Percentiles rank a stretch among this genome's conserved stretches.
phyloP scores from a whole-genome alignment of 1,140 invertebrate species.

The Drosophila ohnishii region DNA sequence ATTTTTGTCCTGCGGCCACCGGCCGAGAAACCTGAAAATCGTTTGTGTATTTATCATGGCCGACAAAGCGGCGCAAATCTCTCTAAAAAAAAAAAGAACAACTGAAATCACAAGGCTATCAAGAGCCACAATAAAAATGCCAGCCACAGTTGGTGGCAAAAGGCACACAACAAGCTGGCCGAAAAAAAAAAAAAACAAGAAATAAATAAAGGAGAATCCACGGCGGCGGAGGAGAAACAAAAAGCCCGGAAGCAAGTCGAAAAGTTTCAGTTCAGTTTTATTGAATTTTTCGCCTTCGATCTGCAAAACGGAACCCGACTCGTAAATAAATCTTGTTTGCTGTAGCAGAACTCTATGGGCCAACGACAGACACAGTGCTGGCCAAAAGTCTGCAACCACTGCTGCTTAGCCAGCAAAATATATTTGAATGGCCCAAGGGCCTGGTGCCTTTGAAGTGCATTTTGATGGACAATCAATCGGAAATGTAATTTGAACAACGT shows the following conservation, averaged over 20 bases:
- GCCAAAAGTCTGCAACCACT: slow-evolving; percentile 33
- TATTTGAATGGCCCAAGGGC: slow-evolving; percentile 5
- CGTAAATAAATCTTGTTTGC: slow-evolving; percentile 46
- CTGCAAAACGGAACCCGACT: slow-evolving; percentile 49
- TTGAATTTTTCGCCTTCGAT: slow-evolving; percentile 74
- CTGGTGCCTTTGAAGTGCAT: slow-evolving; percentile 15
- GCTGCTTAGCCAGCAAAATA: slow-evolving; percentile 9
- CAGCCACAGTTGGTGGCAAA: slow-evolving; percentile 74
- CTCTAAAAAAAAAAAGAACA: slow-evolving; percentile 21
- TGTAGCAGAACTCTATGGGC: slow-evolving; percentile 8
- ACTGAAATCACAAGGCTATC: slow-evolving; percentile 77
- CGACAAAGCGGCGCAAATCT: slow-evolving; percentile 78
- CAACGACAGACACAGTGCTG: slow-evolving; percentile 45
- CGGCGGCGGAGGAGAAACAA: slow-evolving; percentile 7
- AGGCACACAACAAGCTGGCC: slow-evolving; percentile 45
- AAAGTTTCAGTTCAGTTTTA: slow-evolving; percentile 59
- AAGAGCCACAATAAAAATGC: slow-evolving; percentile 74
- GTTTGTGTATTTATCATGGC: slow-evolving; percentile 78
- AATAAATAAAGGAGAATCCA: slow-evolving; percentile 27
- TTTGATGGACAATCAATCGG: slow-evolving; percentile 48
- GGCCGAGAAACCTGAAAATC: slow-evolving; percentile 72
- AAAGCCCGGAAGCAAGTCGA: slow-evolving; percentile 52
- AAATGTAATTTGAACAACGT: slow-evolving; percentile 22
- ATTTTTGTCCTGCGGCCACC: slow-evolving; percentile 78
- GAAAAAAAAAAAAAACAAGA: slow-evolving; percentile 10